Base-by-base conservation (phyloP, 2,113 vertebrate genomes). In the Apodemus speciosus region DNA sequence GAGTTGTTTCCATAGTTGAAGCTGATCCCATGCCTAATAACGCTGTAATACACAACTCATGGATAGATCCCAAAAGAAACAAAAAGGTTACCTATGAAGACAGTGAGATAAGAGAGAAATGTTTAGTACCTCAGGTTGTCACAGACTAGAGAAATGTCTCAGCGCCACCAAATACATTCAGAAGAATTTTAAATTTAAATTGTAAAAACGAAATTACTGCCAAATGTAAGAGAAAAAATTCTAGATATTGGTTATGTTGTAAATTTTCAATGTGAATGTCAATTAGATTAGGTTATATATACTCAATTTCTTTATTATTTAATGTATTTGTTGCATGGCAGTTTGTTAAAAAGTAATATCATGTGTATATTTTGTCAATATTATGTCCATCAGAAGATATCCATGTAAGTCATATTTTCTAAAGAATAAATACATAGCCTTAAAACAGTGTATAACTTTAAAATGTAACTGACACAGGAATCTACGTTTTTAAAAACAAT, bases 1-100 rank as follows among this genome's bases (percentile, higher is more conserved):
- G 99, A 93, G 99, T 99, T 66, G 99, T 99, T 97, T 99, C 99
- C 13, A 99, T 99, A 97, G 99, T 99, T 88, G 99, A 99, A 98
- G 99, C 99, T 35, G 99, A 99, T 75, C 99, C 99, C 15, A 98
- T 99, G 96, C 99, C 99, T 88, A 99, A 99, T 96, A 99, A 99
- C 0, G 99, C 99, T 93, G 98, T 99, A 95, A 99, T 99, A 97
- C 99, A 99, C 97, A 99, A 99, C 96, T 99, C 99, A 92, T 99
- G 99, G 99, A 99, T 99, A 94, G 99, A 99, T 95, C 99, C 99
- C 97, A 99, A 99, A 97, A 99, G 99, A 97, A 99, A 99, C 98
- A 99, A 99, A 98, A 99, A 99, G 97, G 98, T 99, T 95, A 98
- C 98, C 60, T 99, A 99, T 96, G 99, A 99, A 97, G 99, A 99